Evolutionary conservation across 2,797 vertebrate genomes (phyloP).

Genomic region (Lepus townsendii): DNA sequence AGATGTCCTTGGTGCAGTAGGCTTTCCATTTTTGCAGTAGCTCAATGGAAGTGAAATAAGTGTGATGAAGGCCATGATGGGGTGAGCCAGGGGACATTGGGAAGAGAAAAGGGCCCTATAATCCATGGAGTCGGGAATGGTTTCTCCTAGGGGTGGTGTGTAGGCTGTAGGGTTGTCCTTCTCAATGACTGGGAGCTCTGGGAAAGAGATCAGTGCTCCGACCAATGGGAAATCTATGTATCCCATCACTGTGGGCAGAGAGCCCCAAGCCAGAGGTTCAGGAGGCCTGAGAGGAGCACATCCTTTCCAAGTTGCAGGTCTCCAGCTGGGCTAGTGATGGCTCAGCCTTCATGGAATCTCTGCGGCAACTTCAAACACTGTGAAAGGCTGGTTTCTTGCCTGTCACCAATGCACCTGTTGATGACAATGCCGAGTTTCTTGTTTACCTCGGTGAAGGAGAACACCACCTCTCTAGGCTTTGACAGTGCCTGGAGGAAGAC

Average conservation of each 20-base stretch:
- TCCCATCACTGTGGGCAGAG: background rate
- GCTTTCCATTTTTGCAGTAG: background rate
- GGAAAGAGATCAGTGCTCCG: background rate
- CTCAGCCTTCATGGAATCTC: background rate
- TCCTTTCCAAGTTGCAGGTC: background rate
- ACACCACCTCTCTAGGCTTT: background rate
- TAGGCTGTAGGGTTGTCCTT: background rate
- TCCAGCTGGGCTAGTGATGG: background rate
- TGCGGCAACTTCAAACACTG: background rate
- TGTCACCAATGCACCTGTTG: background rate
- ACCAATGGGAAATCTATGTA: background rate
- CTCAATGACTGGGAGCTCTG: constrained; percentile 17
- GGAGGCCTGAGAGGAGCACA: background rate
- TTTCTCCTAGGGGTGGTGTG: background rate
- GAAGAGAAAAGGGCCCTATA: background rate
- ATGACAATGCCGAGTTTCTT: background rate
- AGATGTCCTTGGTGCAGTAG: background rate
- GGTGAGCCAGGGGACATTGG: background rate
- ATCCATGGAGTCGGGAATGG: background rate
- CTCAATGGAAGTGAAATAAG: constrained; percentile 10
- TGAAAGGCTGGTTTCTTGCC: background rate
- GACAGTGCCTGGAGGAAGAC: background rate
- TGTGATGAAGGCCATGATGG: background rate
- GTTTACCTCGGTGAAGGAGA: constrained; percentile 9
- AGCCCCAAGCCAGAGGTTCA: background rate